Evolutionary conservation across 2,113 vertebrate genomes (phyloP).

Genomic region (Forbesichthys agassizii): DNA sequence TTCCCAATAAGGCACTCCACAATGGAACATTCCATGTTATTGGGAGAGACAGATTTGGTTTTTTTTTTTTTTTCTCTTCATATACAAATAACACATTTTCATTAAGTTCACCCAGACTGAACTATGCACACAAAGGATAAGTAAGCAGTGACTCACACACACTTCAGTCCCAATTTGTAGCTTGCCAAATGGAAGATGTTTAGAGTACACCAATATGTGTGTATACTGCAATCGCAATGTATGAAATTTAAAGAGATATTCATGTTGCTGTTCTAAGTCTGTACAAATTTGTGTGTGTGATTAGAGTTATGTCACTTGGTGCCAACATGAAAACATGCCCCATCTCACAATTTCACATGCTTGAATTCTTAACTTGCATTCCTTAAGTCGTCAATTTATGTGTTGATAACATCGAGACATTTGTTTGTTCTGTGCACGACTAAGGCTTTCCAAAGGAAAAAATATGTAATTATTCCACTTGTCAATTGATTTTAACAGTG

Average conservation of each 20-base stretch:
- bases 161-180: slow-evolving; percentile 68
- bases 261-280: slow-evolving; percentile 18
- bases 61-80: slow-evolving; percentile 24
- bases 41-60: slow-evolving; percentile 45
- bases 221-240: slow-evolving; percentile 37
- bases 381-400: slow-evolving; percentile 56
- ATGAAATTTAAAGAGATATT: slow-evolving; percentile 25
- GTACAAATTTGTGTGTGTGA: slow-evolving; percentile 18
- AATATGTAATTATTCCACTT: slow-evolving; percentile 35
- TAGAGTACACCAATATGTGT: slow-evolving; percentile 21
- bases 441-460: slow-evolving; percentile 61
- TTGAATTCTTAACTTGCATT: slow-evolving; percentile 62
- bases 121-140: slow-evolving; percentile 78
- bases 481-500: slow-evolving; percentile 63
- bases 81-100: slow-evolving; percentile 48
- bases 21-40: slow-evolving; percentile 69
- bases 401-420: slow-evolving; percentile 31
- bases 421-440: slow-evolving; percentile 54
- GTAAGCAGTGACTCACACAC: slow-evolving; percentile 62
- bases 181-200: slow-evolving; percentile 60
- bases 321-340: slow-evolving; percentile 47
- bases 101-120: slow-evolving; percentile 61
- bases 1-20: slow-evolving; percentile 44
- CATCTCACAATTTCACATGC: slow-evolving; percentile 47
- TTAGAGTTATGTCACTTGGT: slow-evolving; percentile 56